Evolutionary conservation across 1,140 invertebrate genomes (phyloP), one percentile per base, ranked within the genome.

Genomic region (Propsilocerus akamusi): DNA sequence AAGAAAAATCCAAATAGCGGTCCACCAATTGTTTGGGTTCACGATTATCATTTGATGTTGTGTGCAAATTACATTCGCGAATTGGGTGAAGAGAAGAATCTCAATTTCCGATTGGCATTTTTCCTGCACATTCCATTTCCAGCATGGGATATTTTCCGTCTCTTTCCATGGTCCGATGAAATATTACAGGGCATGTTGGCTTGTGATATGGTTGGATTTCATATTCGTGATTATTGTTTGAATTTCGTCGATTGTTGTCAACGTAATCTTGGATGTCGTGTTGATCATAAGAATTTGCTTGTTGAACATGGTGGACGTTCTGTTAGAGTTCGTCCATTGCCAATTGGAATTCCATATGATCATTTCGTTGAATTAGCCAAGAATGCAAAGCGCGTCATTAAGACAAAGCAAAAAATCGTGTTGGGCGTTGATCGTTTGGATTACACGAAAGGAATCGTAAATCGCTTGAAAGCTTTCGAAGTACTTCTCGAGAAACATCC

Each of bases 71-170:
- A 82, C 76, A 83, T 93, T 25, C 72, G 88, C 61, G 81, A 87
- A 69, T 71, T 72, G 5, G 81, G 81, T 10, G 85, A 89, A 56
- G 83, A 89, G 55, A 80, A 82, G 56, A 75, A 79, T 48, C 69
- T 90, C 5, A 72, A 73, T 50, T 80, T 81, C 54, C 88, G 89
- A 60, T 66, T 93, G 48, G 86, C 84, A 11, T 93, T 92, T 68
- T 94, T 94, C 64, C 68, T 92, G 28, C 89, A 94, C 63, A 93
- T 93, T 61, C 89, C 89, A 0, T 92, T 92, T 63, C 88, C 89
- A 20, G 82, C 87, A 2, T 92, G 86, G 86, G 88, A 93, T 57
- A 89, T 92, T 47, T 89, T 90, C 66, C 71, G 88, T 49, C 68
- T 92, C 11, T 84, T 91, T 56, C 88, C 88, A 3, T 90, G 88